A percentile compares a stretch with the other conserved stretches of the same genome.
Conservation (phyloP, 2,888 invertebrate genomes). For the Nephrocerus scutellatus region DNA sequence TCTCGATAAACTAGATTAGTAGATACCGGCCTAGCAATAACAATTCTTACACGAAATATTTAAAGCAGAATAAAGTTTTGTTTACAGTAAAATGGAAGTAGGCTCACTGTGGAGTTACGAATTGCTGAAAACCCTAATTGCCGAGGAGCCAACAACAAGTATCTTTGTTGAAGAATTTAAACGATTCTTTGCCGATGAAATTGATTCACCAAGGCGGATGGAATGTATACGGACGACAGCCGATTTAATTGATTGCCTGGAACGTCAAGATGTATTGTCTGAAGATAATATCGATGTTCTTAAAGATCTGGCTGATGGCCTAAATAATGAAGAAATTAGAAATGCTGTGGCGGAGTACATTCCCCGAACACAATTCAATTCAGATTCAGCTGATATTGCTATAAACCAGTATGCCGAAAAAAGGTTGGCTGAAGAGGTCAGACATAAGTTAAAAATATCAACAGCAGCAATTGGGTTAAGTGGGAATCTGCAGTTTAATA, state of each 20-base stretch:
- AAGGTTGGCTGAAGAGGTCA: conserved; percentile 26
- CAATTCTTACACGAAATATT: too few species aligned
- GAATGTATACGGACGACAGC: conserved; percentile 28
- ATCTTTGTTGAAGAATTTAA: conserved; percentile 30
- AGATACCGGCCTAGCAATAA: too few species aligned
- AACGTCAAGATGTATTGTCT: conserved; percentile 32
- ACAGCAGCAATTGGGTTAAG: too few species aligned
- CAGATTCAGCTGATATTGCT: conserved; percentile 2
- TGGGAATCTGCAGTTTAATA: too few species aligned
- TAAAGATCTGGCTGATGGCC: conserved; percentile 20
- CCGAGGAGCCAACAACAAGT: conserved; percentile 11
- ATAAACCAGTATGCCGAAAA: conserved; percentile 29
- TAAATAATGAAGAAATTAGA: conserved; percentile 20
- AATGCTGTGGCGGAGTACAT: conserved; percentile 25
- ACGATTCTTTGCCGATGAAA: conserved; percentile 25
- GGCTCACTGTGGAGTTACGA: conserved; percentile 30
- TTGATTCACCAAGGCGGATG: conserved; percentile 31
- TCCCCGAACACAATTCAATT: conserved; percentile 8
- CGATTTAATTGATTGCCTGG: conserved; percentile 37
- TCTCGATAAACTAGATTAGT: too few species aligned
- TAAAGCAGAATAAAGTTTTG: too few species aligned
- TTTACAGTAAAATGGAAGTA: neutral
- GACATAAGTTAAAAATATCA: neutral
- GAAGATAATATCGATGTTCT: conserved; percentile 33
- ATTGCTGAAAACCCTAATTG: conserved; percentile 27